Base-by-base conservation (phyloP, 2,113 vertebrate species). In the Mohoua ochrocephala region DNA sequence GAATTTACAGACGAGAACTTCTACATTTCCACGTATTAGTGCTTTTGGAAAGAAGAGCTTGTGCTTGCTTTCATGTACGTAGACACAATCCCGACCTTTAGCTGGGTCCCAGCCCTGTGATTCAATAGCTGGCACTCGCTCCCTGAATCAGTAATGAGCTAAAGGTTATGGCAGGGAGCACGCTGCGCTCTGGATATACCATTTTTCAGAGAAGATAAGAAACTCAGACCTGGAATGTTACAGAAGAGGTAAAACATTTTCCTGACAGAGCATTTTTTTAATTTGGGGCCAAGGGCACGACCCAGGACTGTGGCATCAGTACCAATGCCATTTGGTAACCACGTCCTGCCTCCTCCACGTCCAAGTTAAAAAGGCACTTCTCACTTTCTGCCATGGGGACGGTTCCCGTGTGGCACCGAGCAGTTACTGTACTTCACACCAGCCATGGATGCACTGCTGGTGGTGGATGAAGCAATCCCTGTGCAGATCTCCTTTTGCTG, bases 91-190 rank as follows among this genome's bases (percentile, higher is more conserved):
- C 56, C 3, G 18, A 93, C 85, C 87, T 90, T 91, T 75, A 84
- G 64, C 82, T 86, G 16, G 83, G 93, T 68, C 82, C 73, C 75
- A 83, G 10, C 82, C 68, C 83, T 59, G 42, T 39, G 82, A 95
- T 84, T 90, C 85, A 90, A 59, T 28, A 70, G 87, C 90, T 84
- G 92, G 57, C 30, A 63, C 75, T 94, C 64, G 0, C 60, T 65
- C 44, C 50, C 88, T 63, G 93, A 50, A 93, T 86, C 85, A 54
- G 47, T 33, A 86, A 94, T 39, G 79, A 95, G 56, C 50, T 31
- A 9, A 61, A 86, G 93, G 83, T 86, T 70, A 70, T 2, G 60
- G 84, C 76, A 86, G 68, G 41, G 59, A 87, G 84, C 79, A 90
- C 0, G 0, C 84, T 71, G 64, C 0, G 17, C 82, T 54, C 65